Percentiles rank a stretch among this genome's conserved stretches.
phyloP scores from a whole-genome alignment of 2,113 vertebrate species.

The Gymnobelideus leadbeateri region DNA sequence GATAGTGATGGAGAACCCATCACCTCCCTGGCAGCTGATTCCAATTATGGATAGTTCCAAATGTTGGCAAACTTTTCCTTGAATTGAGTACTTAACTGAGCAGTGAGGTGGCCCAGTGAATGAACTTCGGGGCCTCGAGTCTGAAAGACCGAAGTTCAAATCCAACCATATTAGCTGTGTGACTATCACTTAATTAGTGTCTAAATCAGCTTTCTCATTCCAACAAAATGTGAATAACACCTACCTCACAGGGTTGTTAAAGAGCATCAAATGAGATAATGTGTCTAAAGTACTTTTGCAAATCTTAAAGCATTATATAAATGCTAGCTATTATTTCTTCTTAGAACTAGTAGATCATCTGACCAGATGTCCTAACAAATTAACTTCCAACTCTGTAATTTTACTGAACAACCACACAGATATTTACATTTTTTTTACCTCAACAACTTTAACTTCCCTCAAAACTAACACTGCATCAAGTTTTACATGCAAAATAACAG shows the following conservation, averaged over 20 bases:
- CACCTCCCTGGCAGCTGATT: background rate
- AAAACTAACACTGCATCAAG: slow-evolving; percentile 20
- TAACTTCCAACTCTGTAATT: slow-evolving; percentile 1
- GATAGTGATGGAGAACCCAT: background rate
- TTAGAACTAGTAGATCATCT: background rate
- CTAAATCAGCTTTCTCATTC: background rate
- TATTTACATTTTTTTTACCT: slow-evolving; percentile 12
- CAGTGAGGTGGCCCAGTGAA: background rate
- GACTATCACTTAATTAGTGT: background rate
- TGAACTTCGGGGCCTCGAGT: background rate
- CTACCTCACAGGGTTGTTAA: background rate
- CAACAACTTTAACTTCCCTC: slow-evolving; percentile 17
- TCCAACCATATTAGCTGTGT: background rate
- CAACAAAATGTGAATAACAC: background rate
- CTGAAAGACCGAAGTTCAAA: background rate
- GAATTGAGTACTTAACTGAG: background rate
- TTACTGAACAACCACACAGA: background rate
- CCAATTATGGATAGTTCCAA: background rate
- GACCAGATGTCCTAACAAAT: slow-evolving; percentile 32
- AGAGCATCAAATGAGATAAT: background rate
- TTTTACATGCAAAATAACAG: background rate
- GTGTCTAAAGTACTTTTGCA: background rate
- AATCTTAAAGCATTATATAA: background rate
- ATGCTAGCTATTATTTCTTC: background rate
- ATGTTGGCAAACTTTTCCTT: background rate